Conservation (phyloP, 2,888 invertebrate species). For the Sisyra nigra region DNA sequence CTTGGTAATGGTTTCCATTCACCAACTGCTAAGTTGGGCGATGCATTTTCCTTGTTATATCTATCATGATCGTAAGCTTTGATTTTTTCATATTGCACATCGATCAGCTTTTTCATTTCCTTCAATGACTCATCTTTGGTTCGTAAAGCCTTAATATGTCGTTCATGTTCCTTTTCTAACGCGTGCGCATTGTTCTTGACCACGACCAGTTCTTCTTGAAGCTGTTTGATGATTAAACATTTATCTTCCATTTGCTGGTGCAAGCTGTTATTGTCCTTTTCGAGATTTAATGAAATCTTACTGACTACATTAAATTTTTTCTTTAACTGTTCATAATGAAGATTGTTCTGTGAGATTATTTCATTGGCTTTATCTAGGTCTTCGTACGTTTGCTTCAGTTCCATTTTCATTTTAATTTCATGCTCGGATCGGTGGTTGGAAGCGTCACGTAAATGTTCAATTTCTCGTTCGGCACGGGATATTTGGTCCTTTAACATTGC, state of each 20-base stretch:
- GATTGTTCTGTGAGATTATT: slow-evolving; percentile 7
- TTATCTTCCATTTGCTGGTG: slow-evolving; percentile 2
- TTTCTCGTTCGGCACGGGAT: slow-evolving; percentile 2
- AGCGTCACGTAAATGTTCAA: not conserved
- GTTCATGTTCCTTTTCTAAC: not conserved
- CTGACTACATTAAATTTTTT: slow-evolving; percentile 5
- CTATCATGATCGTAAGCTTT: not conserved
- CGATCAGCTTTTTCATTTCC: slow-evolving; percentile 12
- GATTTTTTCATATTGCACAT: slow-evolving; percentile 1
- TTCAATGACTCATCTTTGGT: slow-evolving; percentile 2
- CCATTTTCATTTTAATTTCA: slow-evolving; percentile 5
- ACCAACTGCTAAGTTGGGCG: not conserved
- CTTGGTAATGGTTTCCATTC: slow-evolving; percentile 4
- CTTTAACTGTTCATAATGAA: slow-evolving; percentile 5
- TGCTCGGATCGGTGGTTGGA: not conserved
- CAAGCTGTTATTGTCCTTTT: slow-evolving; percentile 4
- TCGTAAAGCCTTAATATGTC: not conserved
- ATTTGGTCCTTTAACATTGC: slow-evolving; percentile 1
- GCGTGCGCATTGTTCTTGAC: not conserved
- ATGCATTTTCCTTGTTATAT: not conserved
- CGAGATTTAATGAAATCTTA: slow-evolving; percentile 6
- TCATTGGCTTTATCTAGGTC: slow-evolving; percentile 8
- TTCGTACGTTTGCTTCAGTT: slow-evolving; percentile 2
- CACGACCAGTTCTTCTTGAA: not conserved
- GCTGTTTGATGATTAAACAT: not conserved